These are phyloP conservation scores for Lycaena phlaeas DNA, from an alignment of 2,888 invertebrate species.

Conservation along the genomic window DNA sequence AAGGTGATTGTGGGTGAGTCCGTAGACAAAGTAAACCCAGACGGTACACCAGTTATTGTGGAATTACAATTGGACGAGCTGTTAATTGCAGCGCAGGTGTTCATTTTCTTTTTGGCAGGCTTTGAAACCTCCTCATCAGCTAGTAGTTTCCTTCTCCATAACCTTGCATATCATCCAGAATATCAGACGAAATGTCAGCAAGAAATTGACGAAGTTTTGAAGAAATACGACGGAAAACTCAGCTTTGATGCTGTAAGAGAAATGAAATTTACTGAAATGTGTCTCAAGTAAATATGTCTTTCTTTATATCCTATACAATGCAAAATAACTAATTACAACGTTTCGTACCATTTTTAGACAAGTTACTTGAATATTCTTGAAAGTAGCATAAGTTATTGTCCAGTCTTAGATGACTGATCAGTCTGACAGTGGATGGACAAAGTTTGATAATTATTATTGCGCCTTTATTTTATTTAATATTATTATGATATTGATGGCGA, in stretches of 20 bases:
- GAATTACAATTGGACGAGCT: conserved; percentile 16
- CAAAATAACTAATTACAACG: no score
- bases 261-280: conserved; percentile 21
- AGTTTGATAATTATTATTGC: no score
- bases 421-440: no score
- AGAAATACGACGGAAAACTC: conserved; percentile 22
- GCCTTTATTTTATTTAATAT: no score
- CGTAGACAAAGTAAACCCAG: conserved; percentile 12
- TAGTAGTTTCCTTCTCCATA: conserved; percentile 21
- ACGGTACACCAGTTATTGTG: conserved; percentile 14
- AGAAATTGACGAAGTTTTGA: conserved; percentile 23
- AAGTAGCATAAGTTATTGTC: no score
- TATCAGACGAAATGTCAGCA: conserved; percentile 20
- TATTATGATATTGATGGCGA: no score
- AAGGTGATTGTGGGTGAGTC: conserved; percentile 17
- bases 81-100: conserved; percentile 26
- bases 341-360: no score
- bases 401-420: no score
- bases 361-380: no score
- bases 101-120: conserved; percentile 33
- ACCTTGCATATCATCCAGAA: conserved; percentile 21
- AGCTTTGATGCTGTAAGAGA: conserved; percentile 25
- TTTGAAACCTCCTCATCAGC: conserved; percentile 32
- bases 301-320: no score
- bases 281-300: conserved; percentile 3